Evolutionary conservation across 1,140 invertebrate species (phyloP).

Genomic region (Gyrodactylus bullatarudis): DNA sequence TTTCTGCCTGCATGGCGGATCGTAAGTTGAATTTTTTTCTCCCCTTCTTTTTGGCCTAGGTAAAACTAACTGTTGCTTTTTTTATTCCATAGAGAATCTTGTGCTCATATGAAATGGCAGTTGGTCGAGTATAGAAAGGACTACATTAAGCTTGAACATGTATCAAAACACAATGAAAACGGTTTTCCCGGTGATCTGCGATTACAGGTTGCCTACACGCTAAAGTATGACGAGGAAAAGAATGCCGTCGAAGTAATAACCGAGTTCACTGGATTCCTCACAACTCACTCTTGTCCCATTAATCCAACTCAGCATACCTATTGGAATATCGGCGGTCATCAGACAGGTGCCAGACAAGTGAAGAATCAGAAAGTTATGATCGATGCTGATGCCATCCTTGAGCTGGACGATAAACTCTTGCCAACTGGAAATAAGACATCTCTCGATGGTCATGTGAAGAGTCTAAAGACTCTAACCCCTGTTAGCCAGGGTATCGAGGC

Average conservation of each 20-base stretch:
- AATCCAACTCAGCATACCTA: slow-evolving; percentile 71
- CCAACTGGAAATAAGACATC: background rate
- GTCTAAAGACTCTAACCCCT: background rate
- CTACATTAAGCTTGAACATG: slow-evolving; percentile 30
- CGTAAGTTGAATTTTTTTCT: background rate
- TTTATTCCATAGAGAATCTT: background rate
- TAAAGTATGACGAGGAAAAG: slow-evolving; percentile 32
- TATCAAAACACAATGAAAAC: slow-evolving; percentile 44
- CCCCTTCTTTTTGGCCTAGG: background rate
- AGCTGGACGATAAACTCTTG: background rate
- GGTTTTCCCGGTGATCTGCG: slow-evolving; percentile 38
- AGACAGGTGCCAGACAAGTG: slow-evolving; percentile 11
- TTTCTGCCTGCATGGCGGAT: slow-evolving; percentile 50
- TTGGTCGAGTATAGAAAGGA: slow-evolving; percentile 9
- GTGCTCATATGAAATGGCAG: background rate
- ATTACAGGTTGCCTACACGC: slow-evolving; percentile 30
- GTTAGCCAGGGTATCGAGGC: background rate
- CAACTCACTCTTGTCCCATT: slow-evolving; percentile 32
- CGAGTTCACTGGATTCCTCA: background rate
- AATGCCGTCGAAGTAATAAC: background rate
- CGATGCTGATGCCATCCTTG: background rate
- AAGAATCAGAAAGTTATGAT: background rate
- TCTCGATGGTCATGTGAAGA: background rate
- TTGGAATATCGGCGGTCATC: slow-evolving; percentile 59
- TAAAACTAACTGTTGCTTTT: too few relatives aligned